Evolutionary conservation across 2,113 vertebrate species (phyloP), one percentile per base, ranked within the genome.

Genomic region (Pedionomus torquatus): DNA sequence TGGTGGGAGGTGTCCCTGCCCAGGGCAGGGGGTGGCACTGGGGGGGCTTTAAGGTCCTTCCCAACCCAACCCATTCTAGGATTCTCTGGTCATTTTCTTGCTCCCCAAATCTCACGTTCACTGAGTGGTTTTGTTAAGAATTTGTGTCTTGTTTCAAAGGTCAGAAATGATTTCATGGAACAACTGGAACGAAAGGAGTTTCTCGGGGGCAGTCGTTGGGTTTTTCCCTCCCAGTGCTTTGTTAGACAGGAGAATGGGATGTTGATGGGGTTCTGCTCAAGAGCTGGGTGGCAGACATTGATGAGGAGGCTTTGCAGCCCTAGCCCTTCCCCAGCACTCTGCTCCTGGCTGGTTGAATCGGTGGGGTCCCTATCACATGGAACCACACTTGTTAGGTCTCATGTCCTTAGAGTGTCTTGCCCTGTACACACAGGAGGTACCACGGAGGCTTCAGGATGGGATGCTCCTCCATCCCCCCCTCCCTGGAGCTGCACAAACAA

Each of bases 381-480:
- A 71, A 12, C 19, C 77, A 23, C 21, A 1, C 46, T 57, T 80
- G 43, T 48, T 24, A 13, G 35, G 41, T 75, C 55, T 90, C 3
- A 0, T 3, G 11, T 54, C 44, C 25, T 61, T 26, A 7, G 49
- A 65, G 44, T 21, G 25, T 17, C 21, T 26, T 19, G 44, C 9
- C 18, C 24, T 66, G 13, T 10, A 6, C 5, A 1, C 8, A 28
- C 14, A 3, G 15, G 24, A 24, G 10, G 30, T 43, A 21, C 49
- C 24, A 1, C 1, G 2, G 28, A 1, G 8, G 2, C 52, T 17
- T 43, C 31, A 31, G 20, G 16, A 10, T 13, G 31, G 10, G 26
- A 17, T 7, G 1, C 18, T n/a, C 19, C 41, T 78, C 41, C 5
- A 1, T 31, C 3, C 13, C 28, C 61, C 68, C 64, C 37, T 39